These are phyloP conservation scores for Melanogrammus aeglefinus DNA, from an alignment of 2,797 vertebrate genomes.

Conservation along the genomic window DNA sequence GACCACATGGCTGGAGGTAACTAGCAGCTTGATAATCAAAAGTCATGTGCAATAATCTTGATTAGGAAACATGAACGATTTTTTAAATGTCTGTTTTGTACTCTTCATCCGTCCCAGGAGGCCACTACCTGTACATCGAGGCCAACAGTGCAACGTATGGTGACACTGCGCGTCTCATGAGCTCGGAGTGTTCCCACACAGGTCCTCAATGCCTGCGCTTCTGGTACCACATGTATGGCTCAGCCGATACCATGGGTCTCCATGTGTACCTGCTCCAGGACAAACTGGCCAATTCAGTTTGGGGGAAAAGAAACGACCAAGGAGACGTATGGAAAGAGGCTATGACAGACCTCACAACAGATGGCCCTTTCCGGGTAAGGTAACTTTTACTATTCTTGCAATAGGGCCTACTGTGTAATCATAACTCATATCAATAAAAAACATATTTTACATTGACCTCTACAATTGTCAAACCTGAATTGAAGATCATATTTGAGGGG, in stretches of 20 bases:
- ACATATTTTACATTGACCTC: neutral
- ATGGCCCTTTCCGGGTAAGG: constrained; percentile 54
- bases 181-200: constrained; percentile 55
- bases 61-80: neutral
- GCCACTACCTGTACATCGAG: constrained; percentile 73
- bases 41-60: neutral
- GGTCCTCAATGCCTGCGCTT: constrained; percentile 75
- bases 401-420: neutral
- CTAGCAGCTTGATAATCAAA: neutral
- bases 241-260: constrained; percentile 72
- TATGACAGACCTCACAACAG: constrained; percentile 60
- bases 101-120: constrained; percentile 45
- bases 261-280: constrained; percentile 63
- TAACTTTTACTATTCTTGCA: neutral
- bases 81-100: too few species aligned
- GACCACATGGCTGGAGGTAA: constrained; percentile 72
- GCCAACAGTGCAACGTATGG: constrained; percentile 51
- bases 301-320: constrained; percentile 63
- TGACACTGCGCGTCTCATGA: constrained; percentile 68
- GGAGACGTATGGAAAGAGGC: constrained; percentile 69
- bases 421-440: neutral
- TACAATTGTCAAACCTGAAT: neutral
- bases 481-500: constrained; percentile 75
- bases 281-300: constrained; percentile 42
- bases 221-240: constrained; percentile 77